These are phyloP conservation scores for Perdita meconis DNA, from an alignment of 2,888 invertebrate genomes.

Conservation along the genomic window DNA sequence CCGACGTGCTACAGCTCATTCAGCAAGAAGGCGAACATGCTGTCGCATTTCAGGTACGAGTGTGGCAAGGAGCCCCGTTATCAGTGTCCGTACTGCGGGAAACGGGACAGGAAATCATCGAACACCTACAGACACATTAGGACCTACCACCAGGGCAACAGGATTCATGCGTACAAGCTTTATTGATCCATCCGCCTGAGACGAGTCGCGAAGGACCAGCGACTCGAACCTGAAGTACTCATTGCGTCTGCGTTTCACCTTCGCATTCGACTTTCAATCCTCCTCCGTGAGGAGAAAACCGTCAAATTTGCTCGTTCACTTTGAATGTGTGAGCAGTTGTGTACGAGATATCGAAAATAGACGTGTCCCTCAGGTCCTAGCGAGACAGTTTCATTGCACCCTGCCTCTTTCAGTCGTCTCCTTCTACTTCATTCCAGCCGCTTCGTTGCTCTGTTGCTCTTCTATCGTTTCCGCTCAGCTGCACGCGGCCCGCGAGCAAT, in stretches of 20 bases:
- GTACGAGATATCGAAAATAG: conserved; percentile 53
- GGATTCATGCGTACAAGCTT: conserved; percentile 64
- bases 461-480: conserved; percentile 8
- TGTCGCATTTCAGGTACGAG: conserved; percentile 73
- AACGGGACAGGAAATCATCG: conserved; percentile 75
- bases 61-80: conserved; percentile 78
- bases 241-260: no score
- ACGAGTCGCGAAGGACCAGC: no score
- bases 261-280: not conserved
- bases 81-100: conserved; percentile 77
- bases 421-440: not conserved
- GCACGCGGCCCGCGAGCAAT: not conserved
- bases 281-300: no score
- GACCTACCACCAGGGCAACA: conserved; percentile 70
- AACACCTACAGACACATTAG: conserved; percentile 77
- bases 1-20: conserved; percentile 78
- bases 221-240: no score
- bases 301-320: not conserved
- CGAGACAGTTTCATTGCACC: conserved; percentile 32
- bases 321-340: conserved; percentile 29
- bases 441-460: conserved; percentile 15
- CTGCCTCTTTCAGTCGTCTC: conserved; percentile 7
- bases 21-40: conserved; percentile 75
- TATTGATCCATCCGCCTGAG: conserved; percentile 58
- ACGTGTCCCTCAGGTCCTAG: conserved; percentile 36